phyloP scores from a whole-genome alignment of 2,797 vertebrate species.

The Natrix natrix region DNA sequence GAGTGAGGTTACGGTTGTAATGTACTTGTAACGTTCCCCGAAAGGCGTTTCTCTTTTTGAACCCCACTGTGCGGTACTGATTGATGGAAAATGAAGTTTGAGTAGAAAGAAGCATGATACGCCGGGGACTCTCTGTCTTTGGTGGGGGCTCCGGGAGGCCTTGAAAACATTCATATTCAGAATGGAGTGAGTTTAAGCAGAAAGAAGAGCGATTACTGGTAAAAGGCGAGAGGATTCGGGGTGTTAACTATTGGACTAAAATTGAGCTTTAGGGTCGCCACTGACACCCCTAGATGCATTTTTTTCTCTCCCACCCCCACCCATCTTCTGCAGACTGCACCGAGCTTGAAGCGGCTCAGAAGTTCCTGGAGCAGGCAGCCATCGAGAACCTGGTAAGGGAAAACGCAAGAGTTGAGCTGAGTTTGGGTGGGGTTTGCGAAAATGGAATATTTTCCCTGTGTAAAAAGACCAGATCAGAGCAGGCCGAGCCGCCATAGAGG shows the following conservation, averaged over 20 bases:
- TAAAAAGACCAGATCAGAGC: not conserved
- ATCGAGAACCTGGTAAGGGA: conserved; percentile 91
- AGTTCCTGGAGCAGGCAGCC: conserved; percentile 96
- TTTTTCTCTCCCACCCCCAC: not conserved
- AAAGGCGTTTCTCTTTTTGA: not conserved
- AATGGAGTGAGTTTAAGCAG: not conserved
- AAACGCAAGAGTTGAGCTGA: not conserved
- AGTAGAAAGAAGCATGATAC: no score
- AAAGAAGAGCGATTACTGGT: not conserved
- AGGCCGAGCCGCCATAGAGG: conserved; percentile 57
- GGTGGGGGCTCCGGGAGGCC: not conserved
- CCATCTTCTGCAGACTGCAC: conserved; percentile 80
- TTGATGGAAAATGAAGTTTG: not conserved
- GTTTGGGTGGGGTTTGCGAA: conserved; percentile 30
- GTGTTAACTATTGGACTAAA: not conserved
- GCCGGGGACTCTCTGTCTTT: not conserved
- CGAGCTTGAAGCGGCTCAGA: conserved; percentile 95
- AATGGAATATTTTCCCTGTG: conserved; percentile 33
- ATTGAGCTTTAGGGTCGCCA: not conserved
- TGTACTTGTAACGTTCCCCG: not conserved
- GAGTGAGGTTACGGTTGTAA: not conserved
- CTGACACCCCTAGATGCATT: conserved; percentile 26
- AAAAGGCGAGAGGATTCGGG: not conserved
- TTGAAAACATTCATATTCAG: not conserved
- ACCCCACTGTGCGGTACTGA: not conserved